phyloP scores from a whole-genome alignment of 2,797 vertebrate species.

The Helostoma temminkii region DNA sequence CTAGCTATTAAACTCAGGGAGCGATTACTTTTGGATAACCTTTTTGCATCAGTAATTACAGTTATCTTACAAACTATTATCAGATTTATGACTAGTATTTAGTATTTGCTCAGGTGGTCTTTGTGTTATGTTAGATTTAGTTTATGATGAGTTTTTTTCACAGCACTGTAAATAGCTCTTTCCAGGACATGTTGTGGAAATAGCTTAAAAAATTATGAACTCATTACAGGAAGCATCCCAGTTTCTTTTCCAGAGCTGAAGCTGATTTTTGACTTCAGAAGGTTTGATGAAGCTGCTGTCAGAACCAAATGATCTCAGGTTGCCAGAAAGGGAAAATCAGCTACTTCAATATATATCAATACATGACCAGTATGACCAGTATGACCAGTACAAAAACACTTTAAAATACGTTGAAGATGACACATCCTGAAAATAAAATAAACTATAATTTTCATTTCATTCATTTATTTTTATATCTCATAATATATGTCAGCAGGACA shows the following conservation, averaged over 20 bases:
- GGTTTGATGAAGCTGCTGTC: background rate
- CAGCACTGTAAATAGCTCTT: background rate
- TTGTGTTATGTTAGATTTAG: too few species aligned
- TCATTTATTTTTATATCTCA: background rate
- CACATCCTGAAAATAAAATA: background rate
- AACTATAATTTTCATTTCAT: too few species aligned
- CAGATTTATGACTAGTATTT: too few species aligned
- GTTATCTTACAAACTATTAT: too few species aligned
- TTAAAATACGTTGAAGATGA: background rate
- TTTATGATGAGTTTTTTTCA: too few species aligned
- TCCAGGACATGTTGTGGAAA: background rate
- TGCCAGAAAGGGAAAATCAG: background rate
- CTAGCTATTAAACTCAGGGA: too few species aligned
- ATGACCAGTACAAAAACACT: background rate
- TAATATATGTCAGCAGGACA: background rate
- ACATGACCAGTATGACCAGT: too few species aligned
- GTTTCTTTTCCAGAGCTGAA: background rate
- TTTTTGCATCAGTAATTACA: too few species aligned
- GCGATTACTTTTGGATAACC: too few species aligned
- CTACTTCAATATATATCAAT: too few species aligned
- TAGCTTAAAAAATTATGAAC: background rate
- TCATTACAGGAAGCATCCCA: background rate
- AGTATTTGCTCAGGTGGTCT: too few species aligned
- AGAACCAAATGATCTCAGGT: background rate
- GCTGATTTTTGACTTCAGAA: background rate